These are phyloP conservation scores for Myxocyprinus asiaticus DNA, from an alignment of 2,113 vertebrate species.

Conservation along the genomic window DNA sequence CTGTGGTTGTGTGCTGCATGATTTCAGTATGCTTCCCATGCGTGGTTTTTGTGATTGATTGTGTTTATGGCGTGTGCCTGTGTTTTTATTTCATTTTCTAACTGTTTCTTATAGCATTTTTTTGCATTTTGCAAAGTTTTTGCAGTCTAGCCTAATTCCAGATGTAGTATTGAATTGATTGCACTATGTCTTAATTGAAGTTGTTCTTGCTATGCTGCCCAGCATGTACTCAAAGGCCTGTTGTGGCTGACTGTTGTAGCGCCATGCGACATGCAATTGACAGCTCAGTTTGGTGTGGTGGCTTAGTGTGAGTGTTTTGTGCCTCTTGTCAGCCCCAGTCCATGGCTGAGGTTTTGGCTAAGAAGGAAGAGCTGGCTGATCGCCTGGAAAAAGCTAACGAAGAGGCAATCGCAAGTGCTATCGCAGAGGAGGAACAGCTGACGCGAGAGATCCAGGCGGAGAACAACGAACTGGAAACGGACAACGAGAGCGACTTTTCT, in stretches of 20 bases:
- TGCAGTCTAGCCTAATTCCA: conserved; percentile 4
- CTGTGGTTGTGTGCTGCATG: conserved; percentile 72
- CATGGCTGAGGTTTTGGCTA: conserved; percentile 97
- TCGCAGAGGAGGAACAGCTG: conserved; percentile 96
- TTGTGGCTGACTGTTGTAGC: conserved; percentile 8
- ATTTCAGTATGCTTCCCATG: conserved; percentile 59
- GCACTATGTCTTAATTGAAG: neutral
- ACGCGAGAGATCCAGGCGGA: conserved; percentile 96
- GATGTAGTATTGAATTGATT: conserved; percentile 8
- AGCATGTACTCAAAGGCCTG: conserved; percentile 32
- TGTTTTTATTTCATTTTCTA: conserved; percentile 19
- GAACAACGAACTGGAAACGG: conserved; percentile 91
- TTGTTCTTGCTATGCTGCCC: neutral
- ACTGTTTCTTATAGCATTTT: neutral
- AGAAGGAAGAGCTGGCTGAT: conserved; percentile 96
- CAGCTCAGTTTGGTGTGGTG: conserved; percentile 12
- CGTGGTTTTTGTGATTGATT: conserved; percentile 53
- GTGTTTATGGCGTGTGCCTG: conserved; percentile 52
- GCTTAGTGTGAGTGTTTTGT: conserved; percentile 30
- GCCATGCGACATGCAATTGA: neutral
- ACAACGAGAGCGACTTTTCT: conserved; percentile 92
- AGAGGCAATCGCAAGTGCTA: conserved; percentile 97
- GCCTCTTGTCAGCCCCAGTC: conserved; percentile 79
- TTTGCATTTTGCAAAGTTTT: neutral
- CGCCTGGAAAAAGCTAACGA: conserved; percentile 96